phyloP scores from a whole-genome alignment of 2,797 vertebrate genomes.

The Eidolon dupreanum region DNA sequence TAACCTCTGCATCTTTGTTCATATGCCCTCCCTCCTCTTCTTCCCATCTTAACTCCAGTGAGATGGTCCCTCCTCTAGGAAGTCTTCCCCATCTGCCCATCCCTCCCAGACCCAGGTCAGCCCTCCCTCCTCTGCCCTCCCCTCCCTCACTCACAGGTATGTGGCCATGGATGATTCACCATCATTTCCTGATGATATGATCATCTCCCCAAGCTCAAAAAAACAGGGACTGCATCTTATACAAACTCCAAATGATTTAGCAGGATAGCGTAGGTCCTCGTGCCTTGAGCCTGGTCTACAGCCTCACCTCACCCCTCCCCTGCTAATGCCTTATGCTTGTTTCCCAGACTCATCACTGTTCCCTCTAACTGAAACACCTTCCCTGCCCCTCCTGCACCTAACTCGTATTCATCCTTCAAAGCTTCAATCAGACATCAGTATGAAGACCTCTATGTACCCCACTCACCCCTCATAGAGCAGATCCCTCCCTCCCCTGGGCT shows the following conservation, averaged over 20 bases:
- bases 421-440: neutral
- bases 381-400: neutral
- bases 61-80: neutral
- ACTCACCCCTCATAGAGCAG: neutral
- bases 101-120: neutral
- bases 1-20: neutral
- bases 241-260: neutral
- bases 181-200: neutral
- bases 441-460: neutral
- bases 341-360: neutral
- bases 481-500: neutral
- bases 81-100: neutral
- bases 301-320: neutral
- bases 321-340: neutral
- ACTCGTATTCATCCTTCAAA: conserved; percentile 29
- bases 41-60: neutral
- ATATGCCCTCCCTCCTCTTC: neutral
- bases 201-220: neutral
- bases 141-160: neutral
- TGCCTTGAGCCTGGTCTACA: neutral
- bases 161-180: neutral
- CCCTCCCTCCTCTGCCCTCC: neutral
- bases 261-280: neutral
- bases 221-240: neutral
- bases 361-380: neutral